Evolutionary conservation across 2,113 vertebrate genomes (phyloP).

Genomic region (Saguinus midas): DNA sequence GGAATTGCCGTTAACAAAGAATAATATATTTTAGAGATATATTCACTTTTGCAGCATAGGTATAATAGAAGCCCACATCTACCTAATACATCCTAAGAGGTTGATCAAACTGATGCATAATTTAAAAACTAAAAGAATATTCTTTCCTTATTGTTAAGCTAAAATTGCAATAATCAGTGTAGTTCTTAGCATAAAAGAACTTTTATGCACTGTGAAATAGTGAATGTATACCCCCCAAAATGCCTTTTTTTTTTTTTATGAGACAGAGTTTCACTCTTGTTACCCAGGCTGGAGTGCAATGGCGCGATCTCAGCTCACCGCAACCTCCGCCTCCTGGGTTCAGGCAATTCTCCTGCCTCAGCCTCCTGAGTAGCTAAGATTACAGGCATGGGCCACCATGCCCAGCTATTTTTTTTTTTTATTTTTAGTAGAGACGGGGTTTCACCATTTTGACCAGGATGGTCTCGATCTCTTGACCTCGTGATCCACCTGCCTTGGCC

Average conservation of each 20-base stretch:
- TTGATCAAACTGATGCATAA: neutral
- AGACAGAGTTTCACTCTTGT: too few species aligned
- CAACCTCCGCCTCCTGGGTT: too few species aligned
- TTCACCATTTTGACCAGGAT: too few species aligned
- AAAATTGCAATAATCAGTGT: neutral
- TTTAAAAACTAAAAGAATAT: neutral
- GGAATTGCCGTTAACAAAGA: neutral
- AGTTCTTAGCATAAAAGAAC: neutral
- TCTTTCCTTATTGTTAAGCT: neutral
- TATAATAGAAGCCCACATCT: neutral
- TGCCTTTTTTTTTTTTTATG: neutral
- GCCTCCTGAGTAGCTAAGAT: too few species aligned
- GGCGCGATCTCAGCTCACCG: too few species aligned
- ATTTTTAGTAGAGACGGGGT: too few species aligned
- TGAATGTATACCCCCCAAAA: neutral
- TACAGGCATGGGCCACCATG: too few species aligned
- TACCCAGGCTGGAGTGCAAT: too few species aligned
- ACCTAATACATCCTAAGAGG: neutral
- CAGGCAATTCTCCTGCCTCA: too few species aligned
- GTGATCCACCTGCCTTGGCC: too few species aligned
- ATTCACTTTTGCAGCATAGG: neutral
- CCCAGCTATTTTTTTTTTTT: too few species aligned
- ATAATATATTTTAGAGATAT: neutral
- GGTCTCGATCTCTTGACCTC: too few species aligned
- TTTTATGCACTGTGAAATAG: conserved; percentile 6